Evolutionary conservation across 1,140 invertebrate species (phyloP).

Genomic region (Zaprionus inermis): DNA sequence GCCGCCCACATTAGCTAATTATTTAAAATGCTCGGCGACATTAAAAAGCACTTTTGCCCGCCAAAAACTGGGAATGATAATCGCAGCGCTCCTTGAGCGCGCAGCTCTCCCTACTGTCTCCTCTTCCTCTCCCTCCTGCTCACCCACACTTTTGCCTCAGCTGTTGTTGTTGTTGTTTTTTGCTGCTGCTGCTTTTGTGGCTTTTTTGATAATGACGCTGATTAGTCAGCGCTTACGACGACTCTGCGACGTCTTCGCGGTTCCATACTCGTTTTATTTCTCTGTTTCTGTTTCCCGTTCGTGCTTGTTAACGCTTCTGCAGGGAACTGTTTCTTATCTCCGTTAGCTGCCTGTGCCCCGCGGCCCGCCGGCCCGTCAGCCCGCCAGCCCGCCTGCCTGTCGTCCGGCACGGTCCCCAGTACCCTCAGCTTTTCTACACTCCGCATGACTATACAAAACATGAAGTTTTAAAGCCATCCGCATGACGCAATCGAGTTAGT

Average conservation of each 20-base stretch:
- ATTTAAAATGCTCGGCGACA: conserved; percentile 78
- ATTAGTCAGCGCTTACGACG: conserved; percentile 77
- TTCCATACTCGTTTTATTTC: conserved; percentile 19
- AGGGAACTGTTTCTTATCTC: conserved; percentile 40
- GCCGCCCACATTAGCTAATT: conserved; percentile 69
- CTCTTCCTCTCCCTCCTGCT: neutral
- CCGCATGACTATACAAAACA: conserved; percentile 11
- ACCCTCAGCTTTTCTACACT: neutral
- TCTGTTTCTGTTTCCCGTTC: conserved; percentile 12
- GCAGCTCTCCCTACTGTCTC: neutral
- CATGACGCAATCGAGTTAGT: conserved; percentile 31
- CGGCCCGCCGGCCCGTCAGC: conserved; percentile 15
- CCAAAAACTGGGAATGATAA: conserved; percentile 64
- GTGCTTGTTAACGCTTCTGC: neutral
- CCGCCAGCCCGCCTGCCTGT: conserved; percentile 18
- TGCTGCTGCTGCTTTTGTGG: conserved; percentile 62
- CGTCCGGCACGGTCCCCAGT: no score
- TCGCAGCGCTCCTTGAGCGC: conserved; percentile 33
- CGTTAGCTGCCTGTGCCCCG: conserved; percentile 24
- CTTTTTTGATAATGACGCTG: conserved; percentile 77
- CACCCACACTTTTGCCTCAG: neutral
- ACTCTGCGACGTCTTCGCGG: conserved; percentile 51
- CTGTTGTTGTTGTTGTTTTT: conserved; percentile 41
- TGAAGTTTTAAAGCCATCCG: conserved; percentile 25
- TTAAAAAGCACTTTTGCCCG: conserved; percentile 75